Evolutionary conservation across 1,140 invertebrate genomes (phyloP).

Genomic region (Babylonia areolata): DNA sequence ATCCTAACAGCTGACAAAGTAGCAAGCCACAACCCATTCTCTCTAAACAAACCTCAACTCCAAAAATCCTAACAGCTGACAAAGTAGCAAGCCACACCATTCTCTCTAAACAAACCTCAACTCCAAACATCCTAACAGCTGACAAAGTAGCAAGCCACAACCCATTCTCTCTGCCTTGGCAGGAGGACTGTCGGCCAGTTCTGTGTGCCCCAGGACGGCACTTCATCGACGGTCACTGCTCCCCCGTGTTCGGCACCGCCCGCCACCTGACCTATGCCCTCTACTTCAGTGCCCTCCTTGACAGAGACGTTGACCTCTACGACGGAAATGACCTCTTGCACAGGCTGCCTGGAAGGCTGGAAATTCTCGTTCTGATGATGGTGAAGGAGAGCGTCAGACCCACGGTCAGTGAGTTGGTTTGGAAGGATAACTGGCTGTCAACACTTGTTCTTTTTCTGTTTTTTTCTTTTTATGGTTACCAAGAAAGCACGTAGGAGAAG

Average conservation of each 20-base stretch:
- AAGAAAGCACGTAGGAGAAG: too few species aligned
- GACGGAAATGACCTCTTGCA: conserved; percentile 32
- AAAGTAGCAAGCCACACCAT: too few species aligned
- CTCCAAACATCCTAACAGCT: too few species aligned
- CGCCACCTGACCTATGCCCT: conserved; percentile 30
- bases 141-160: too few species aligned
- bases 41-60: too few species aligned
- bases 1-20: too few species aligned
- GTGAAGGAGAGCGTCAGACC: background rate
- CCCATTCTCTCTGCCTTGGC: background rate
- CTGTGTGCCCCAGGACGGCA: conserved; percentile 31
- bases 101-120: too few species aligned
- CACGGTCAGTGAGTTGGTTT: background rate
- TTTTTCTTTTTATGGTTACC: background rate
- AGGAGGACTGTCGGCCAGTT: conserved; percentile 38
- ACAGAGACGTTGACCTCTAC: background rate
- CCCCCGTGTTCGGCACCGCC: conserved; percentile 22
- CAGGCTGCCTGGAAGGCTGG: conserved; percentile 28
- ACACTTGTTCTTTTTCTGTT: background rate
- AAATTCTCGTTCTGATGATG: background rate
- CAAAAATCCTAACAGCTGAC: too few species aligned
- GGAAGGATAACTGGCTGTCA: background rate
- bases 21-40: too few species aligned
- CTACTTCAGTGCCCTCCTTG: conserved; percentile 18
- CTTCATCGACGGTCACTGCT: conserved; percentile 21